Conservation (phyloP, 2,888 invertebrate genomes). For the Pristionchus fissidentatus region DNA sequence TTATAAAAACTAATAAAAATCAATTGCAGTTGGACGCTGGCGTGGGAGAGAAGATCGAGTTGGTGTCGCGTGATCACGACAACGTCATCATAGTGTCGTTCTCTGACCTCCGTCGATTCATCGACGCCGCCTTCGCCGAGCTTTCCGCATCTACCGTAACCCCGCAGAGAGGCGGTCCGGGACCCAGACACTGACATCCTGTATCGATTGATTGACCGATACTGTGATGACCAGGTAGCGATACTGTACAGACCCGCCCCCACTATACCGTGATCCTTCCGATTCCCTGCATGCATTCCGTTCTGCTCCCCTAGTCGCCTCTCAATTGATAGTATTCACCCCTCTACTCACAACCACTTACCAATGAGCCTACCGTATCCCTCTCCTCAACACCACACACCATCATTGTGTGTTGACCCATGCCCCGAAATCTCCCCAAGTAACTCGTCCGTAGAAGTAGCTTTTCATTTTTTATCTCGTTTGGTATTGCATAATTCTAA, state of each 20-base stretch:
- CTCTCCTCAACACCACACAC: no score
- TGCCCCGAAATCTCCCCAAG: no score
- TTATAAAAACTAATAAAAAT: no score
- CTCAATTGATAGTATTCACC: no score
- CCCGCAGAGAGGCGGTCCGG: not conserved
- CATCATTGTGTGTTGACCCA: no score
- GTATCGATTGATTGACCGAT: no score
- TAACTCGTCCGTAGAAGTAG: no score
- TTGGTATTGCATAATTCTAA: no score
- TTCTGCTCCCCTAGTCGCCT: no score
- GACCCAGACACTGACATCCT: not conserved
- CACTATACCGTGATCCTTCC: not conserved
- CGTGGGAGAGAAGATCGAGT: constrained; percentile 83
- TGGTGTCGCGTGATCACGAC: constrained; percentile 92
- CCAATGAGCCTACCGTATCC: no score
- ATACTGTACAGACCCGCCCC: not conserved
- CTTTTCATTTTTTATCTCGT: no score
- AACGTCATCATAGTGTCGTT: constrained; percentile 95
- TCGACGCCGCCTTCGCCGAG: constrained; percentile 25
- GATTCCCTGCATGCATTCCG: not conserved
- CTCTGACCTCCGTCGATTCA: constrained; percentile 89
- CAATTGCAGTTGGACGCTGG: constrained; percentile 79
- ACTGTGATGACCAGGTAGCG: not conserved
- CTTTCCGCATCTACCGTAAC: not conserved
- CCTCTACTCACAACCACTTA: no score